These are phyloP conservation scores for Eupithecia centaureata DNA, from an alignment of 2,888 invertebrate genomes.

Conservation along the genomic window DNA sequence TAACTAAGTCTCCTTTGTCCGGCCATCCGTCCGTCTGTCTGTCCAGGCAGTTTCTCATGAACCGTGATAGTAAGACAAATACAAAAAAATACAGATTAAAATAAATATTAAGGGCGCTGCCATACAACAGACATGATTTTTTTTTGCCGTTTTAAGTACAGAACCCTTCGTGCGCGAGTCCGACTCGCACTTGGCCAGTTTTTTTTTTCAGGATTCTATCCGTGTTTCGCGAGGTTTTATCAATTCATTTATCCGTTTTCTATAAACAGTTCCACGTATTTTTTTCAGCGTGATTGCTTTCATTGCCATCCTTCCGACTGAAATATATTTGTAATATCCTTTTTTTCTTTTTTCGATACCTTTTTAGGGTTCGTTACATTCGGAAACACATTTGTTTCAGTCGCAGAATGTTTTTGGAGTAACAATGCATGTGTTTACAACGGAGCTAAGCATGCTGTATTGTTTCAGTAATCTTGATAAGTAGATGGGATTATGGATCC, in stretches of 20 bases:
- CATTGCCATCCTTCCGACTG: slow-evolving; percentile 21
- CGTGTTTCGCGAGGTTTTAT: background rate
- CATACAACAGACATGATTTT: too few species aligned
- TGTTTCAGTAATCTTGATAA: slow-evolving; percentile 73
- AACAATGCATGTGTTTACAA: slow-evolving; percentile 11
- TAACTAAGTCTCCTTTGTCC: too few species aligned
- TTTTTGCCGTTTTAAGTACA: too few species aligned
- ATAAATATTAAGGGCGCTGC: too few species aligned
- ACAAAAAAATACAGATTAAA: too few species aligned
- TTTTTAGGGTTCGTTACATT: slow-evolving; percentile 26
- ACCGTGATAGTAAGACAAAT: too few species aligned
- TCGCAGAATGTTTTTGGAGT: slow-evolving; percentile 1
- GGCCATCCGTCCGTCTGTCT: too few species aligned
- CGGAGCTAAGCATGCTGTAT: slow-evolving; percentile 24
- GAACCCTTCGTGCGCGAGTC: too few species aligned
- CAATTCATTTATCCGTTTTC: slow-evolving; percentile 20
- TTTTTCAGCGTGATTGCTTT: slow-evolving; percentile 37
- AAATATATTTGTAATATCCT: slow-evolving; percentile 18
- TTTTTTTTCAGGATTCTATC: background rate
- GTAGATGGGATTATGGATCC: slow-evolving; percentile 62
- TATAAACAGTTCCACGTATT: slow-evolving; percentile 27
- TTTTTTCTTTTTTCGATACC: slow-evolving; percentile 14
- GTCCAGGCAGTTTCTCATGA: too few species aligned
- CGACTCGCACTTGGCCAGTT: too few species aligned
- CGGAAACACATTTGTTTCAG: slow-evolving; percentile 12